Percentiles rank a stretch among this genome's conserved stretches.
These are phyloP conservation scores for Tribolium castaneum DNA, from an alignment of 1,140 invertebrate genomes.

Conservation along the genomic window DNA sequence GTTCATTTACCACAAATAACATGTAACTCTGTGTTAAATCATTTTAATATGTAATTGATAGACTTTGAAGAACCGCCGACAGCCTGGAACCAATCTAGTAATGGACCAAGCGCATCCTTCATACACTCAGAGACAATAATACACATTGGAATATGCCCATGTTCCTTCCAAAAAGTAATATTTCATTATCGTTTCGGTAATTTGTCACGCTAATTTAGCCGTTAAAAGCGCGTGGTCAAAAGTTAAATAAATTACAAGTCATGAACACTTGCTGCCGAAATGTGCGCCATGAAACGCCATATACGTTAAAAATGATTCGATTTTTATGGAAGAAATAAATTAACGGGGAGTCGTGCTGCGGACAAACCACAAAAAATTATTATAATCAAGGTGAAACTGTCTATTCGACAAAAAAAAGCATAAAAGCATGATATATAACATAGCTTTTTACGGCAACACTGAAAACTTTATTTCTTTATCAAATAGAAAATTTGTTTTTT, in stretches of 20 bases:
- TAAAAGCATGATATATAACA: conserved; percentile 1
- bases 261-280: conserved; percentile 26
- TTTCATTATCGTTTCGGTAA: conserved; percentile 1
- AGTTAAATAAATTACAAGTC: conserved; percentile 41
- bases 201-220: conserved; percentile 30
- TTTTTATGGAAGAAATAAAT: conserved; percentile 27
- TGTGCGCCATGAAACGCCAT: background rate
- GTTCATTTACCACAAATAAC: conserved; percentile 6
- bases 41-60: conserved; percentile 16
- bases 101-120: background rate
- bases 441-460: background rate
- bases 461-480: conserved; percentile 15
- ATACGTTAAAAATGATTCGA: conserved; percentile 12
- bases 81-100: conserved; percentile 9
- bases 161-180: background rate
- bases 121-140: background rate
- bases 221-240: conserved; percentile 34
- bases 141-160: too few species aligned
- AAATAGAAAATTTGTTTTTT: conserved; percentile 30
- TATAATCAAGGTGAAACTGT: conserved; percentile 3
- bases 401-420: background rate
- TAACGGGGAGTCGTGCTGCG: background rate
- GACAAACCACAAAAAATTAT: conserved; percentile 16
- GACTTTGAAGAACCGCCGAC: conserved; percentile 4
- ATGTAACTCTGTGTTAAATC: background rate